Conservation (phyloP, 2,113 vertebrate genomes). For the Genyomyrus donnyi region DNA sequence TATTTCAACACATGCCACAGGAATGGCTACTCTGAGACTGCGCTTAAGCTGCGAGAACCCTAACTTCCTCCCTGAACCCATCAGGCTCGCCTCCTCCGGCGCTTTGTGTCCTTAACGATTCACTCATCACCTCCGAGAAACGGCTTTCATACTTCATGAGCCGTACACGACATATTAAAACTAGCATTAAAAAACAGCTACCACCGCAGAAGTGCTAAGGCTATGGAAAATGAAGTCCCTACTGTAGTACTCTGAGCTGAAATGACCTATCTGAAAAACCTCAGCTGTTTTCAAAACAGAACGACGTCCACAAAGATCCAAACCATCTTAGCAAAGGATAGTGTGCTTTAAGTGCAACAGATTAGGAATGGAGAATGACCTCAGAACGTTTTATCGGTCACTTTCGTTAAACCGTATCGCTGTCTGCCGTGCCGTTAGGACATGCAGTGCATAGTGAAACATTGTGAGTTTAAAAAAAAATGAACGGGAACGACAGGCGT, state of each 20-base stretch:
- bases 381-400: neutral
- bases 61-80: neutral
- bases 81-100: neutral
- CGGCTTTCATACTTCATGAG: neutral
- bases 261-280: neutral
- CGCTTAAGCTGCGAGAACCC: neutral
- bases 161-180: neutral
- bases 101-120: neutral
- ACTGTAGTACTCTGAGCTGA: neutral
- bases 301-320: neutral
- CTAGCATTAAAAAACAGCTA: neutral
- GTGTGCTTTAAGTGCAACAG: conserved; percentile 7
- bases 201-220: conserved; percentile 7
- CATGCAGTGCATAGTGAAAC: conserved; percentile 24
- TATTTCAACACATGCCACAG: conserved; percentile 28
- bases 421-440: neutral
- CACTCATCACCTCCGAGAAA: neutral
- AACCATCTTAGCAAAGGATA: neutral
- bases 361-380: neutral
- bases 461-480: neutral
- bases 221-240: neutral
- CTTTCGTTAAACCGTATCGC: neutral
- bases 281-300: conserved; percentile 5
- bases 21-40: conserved; percentile 1
- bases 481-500: neutral